Conservation (phyloP, 2,797 vertebrate genomes). For the Falco biarmicus region DNA sequence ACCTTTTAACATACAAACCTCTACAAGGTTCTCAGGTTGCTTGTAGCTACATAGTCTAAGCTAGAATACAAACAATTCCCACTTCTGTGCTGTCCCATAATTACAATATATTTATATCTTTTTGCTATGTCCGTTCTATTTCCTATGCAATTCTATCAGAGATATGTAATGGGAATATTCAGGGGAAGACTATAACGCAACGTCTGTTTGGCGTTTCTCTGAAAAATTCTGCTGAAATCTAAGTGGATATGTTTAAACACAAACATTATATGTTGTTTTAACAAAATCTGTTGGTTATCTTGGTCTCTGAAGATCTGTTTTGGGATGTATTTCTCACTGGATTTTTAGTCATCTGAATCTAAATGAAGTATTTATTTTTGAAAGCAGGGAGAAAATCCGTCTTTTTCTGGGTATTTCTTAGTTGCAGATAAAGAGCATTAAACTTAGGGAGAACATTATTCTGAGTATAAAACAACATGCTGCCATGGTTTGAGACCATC, state of each 20-base stretch:
- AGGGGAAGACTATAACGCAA: neutral
- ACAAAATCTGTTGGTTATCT: neutral
- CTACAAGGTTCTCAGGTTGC: neutral
- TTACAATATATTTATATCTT: neutral
- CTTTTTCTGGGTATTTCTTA: neutral
- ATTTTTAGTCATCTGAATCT: neutral
- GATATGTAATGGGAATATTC: neutral
- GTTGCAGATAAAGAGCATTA: neutral
- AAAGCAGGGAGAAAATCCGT: fast-evolving
- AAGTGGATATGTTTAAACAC: neutral
- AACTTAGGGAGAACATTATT: neutral
- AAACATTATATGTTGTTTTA: neutral
- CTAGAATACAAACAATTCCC: neutral
- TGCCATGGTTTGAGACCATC: neutral
- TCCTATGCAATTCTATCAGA: neutral
- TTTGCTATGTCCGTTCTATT: neutral
- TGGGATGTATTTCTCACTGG: neutral
- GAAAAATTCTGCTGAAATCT: neutral
- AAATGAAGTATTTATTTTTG: neutral
- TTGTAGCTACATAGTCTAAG: neutral
- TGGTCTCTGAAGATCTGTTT: neutral
- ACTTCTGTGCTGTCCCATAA: neutral
- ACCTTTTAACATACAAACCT: neutral
- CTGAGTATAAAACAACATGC: neutral
- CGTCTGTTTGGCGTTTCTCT: neutral